Percentiles rank a stretch among this genome's conserved stretches.
Evolutionary conservation across 2,888 invertebrate species (phyloP).

Genomic region (Ernsta delagoae): DNA sequence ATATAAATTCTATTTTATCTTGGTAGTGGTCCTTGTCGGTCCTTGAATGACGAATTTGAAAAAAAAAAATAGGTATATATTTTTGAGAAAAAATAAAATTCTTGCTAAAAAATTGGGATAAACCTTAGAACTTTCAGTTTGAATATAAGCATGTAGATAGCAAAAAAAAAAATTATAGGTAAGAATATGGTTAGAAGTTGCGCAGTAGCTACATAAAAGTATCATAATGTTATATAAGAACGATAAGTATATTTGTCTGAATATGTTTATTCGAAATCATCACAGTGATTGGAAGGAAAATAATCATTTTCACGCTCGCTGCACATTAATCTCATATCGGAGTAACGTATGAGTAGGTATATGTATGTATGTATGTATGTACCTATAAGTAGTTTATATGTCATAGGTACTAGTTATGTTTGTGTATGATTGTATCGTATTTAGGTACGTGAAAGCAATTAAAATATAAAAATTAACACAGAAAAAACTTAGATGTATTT

Average conservation of each 20-base stretch:
- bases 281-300: slow-evolving; percentile 29
- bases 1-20: slow-evolving; percentile 28
- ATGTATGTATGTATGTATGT: not conserved
- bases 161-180: not conserved
- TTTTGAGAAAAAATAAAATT: too few species aligned
- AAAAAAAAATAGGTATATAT: too few species aligned
- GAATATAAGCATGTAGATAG: too few species aligned
- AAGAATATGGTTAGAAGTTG: not conserved
- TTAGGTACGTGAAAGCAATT: too few species aligned
- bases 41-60: not conserved
- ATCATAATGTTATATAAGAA: not conserved
- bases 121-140: too few species aligned
- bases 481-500: not conserved
- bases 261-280: slow-evolving; percentile 22
- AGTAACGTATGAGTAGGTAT: slow-evolving; percentile 6
- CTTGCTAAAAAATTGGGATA: not conserved
- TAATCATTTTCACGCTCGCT: slow-evolving; percentile 29
- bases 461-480: not conserved
- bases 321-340: slow-evolving; percentile 27
- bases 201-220: not conserved
- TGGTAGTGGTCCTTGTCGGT: not conserved
- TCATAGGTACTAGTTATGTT: too few species aligned
- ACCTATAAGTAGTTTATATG: too few species aligned
- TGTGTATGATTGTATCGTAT: too few species aligned
- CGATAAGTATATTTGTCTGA: not conserved